Conservation (phyloP, 2,888 invertebrate species). For the Drosophila nigricruria region DNA sequence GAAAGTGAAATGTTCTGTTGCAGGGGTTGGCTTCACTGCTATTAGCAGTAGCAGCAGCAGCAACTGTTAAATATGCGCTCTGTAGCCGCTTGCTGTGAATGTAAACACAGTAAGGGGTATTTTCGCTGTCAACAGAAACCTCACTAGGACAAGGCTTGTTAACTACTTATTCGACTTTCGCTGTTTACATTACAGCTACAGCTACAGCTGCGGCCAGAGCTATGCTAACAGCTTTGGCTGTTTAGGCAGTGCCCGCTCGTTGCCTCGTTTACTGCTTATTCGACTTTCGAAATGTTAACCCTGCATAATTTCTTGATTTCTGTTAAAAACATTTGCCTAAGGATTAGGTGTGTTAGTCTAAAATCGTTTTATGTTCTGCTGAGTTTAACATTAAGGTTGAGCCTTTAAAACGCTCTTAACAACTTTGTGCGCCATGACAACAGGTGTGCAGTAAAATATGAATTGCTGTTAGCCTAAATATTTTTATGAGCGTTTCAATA, state of each 20-base stretch:
- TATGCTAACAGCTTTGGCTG: not conserved
- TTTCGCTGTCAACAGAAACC: no score
- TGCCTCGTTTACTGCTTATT: not conserved
- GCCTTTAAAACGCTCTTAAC: not conserved
- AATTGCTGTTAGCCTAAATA: no score
- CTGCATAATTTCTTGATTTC: no score
- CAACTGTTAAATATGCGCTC: not conserved
- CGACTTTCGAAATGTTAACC: not conserved
- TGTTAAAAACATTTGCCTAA: not conserved
- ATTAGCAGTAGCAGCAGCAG: not conserved
- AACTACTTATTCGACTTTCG: not conserved
- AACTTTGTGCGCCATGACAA: conserved; percentile 16
- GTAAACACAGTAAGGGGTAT: conserved; percentile 12
- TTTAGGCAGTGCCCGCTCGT: not conserved
- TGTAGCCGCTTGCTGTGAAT: not conserved
- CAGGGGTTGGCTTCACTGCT: conserved; percentile 2
- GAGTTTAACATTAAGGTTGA: not conserved
- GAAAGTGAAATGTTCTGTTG: not conserved
- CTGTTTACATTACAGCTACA: not conserved
- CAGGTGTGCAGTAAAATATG: conserved; percentile 26
- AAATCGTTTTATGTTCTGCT: conserved; percentile 10
- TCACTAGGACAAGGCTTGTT: no score
- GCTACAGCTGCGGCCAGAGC: not conserved
- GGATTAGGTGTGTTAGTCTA: not conserved
- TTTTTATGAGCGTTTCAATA: not conserved